These are phyloP conservation scores for Drosophila greeni DNA, from an alignment of 2,888 invertebrate species.

Conservation along the genomic window DNA sequence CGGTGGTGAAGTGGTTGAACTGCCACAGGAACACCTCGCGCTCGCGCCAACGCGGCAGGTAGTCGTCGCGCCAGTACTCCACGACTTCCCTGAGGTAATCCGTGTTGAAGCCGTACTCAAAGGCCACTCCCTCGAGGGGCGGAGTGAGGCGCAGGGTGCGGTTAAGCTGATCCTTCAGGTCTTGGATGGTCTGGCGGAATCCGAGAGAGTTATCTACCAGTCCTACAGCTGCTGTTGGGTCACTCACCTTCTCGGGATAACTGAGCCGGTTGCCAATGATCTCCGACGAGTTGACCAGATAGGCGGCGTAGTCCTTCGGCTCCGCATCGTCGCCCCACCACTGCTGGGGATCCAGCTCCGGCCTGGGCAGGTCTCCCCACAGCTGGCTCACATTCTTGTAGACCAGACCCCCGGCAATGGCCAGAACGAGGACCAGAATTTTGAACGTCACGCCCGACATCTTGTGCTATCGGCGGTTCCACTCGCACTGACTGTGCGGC, in stretches of 20 bases:
- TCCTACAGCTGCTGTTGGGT: neutral
- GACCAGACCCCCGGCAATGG: slow-evolving; percentile 61
- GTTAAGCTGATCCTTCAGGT: slow-evolving; percentile 82
- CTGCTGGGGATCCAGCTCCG: slow-evolving; percentile 62
- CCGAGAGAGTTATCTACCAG: neutral
- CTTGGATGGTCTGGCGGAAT: slow-evolving; percentile 80
- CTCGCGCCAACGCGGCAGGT: slow-evolving; percentile 84
- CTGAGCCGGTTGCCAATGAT: slow-evolving; percentile 60
- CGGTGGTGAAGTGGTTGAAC: slow-evolving; percentile 87
- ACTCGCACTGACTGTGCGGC: slow-evolving; percentile 25
- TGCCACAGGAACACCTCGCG: slow-evolving; percentile 86
- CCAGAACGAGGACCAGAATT: slow-evolving; percentile 63
- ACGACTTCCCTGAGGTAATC: slow-evolving; percentile 84
- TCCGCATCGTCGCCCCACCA: slow-evolving; percentile 76
- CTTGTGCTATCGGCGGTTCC: slow-evolving; percentile 11
- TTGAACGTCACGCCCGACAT: slow-evolving; percentile 60
- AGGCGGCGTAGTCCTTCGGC: slow-evolving; percentile 66
- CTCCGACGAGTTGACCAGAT: slow-evolving; percentile 65
- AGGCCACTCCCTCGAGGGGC: slow-evolving; percentile 83
- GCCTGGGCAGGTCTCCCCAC: slow-evolving; percentile 57
- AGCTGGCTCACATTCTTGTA: slow-evolving; percentile 60
- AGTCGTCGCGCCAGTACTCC: slow-evolving; percentile 89
- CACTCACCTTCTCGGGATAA: slow-evolving; percentile 60
- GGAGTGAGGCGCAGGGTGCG: slow-evolving; percentile 78
- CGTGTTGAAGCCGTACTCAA: slow-evolving; percentile 90